Percentiles rank a stretch among this genome's conserved stretches.
Conservation (phyloP, 2,888 invertebrate species). For the Formica aserva region DNA sequence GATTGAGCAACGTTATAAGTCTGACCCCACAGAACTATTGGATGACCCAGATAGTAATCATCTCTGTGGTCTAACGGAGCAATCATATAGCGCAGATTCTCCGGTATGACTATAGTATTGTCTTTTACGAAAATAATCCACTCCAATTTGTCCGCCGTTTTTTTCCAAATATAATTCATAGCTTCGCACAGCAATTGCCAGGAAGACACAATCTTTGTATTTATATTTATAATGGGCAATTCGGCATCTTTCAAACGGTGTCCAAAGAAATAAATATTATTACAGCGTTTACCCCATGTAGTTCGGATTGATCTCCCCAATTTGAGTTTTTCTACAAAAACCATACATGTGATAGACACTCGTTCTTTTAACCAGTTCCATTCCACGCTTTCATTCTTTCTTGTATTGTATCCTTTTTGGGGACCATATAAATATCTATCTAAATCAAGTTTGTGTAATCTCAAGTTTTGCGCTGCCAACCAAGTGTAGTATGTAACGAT, state of each 20-base stretch:
- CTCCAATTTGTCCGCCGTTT: constrained; percentile 73
- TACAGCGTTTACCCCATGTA: constrained; percentile 86
- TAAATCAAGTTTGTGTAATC: constrained; percentile 68
- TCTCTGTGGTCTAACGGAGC: constrained; percentile 85
- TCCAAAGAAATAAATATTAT: constrained; percentile 82
- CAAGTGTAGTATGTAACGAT: constrained; percentile 75
- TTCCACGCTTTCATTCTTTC: constrained; percentile 67
- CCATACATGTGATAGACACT: constrained; percentile 86
- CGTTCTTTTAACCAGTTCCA: constrained; percentile 80
- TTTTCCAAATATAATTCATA: constrained; percentile 82
- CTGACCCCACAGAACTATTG: constrained; percentile 87
- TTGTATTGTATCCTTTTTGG: constrained; percentile 28
- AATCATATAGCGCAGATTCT: constrained; percentile 87
- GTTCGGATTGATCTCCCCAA: constrained; percentile 83
- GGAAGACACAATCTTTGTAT: constrained; percentile 82
- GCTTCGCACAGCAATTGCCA: constrained; percentile 86
- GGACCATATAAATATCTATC: constrained; percentile 76
- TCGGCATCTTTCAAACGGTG: constrained; percentile 71
- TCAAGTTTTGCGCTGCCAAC: constrained; percentile 71
- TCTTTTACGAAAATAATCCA: constrained; percentile 88
- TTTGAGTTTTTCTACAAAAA: constrained; percentile 85
- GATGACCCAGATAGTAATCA: constrained; percentile 87
- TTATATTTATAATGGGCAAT: constrained; percentile 77
- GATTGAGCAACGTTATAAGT: constrained; percentile 87
- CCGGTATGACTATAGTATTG: constrained; percentile 87